These are phyloP conservation scores for Xenentodon cancila DNA, from an alignment of 2,797 vertebrate genomes.

Conservation along the genomic window DNA sequence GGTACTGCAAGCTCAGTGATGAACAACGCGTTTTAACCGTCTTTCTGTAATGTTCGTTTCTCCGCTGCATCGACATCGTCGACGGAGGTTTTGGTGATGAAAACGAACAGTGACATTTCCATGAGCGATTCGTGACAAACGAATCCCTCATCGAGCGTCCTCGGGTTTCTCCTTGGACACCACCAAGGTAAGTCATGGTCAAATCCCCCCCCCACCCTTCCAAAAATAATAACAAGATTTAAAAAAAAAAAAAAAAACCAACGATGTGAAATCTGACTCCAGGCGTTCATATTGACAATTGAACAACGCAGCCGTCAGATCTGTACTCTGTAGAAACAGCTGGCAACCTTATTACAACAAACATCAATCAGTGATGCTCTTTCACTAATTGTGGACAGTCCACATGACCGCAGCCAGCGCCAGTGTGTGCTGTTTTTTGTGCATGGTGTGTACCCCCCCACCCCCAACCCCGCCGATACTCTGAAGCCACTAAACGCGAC, in stretches of 20 bases:
- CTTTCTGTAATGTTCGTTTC: constrained; percentile 28
- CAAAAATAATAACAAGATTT: not conserved
- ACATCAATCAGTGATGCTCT: constrained; percentile 37
- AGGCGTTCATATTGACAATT: constrained; percentile 50
- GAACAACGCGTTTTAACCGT: constrained; percentile 46
- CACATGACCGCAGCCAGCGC: constrained; percentile 51
- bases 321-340: constrained; percentile 62
- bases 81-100: constrained; percentile 22
- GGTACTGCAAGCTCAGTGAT: constrained; percentile 35
- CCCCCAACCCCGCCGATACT: not conserved
- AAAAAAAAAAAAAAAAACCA: not conserved
- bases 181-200: constrained; percentile 52
- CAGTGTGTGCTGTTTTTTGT: not conserved
- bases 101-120: constrained; percentile 55
- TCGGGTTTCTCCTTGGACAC: constrained; percentile 66
- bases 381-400: constrained; percentile 39
- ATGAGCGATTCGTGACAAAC: constrained; percentile 56
- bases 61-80: constrained; percentile 47
- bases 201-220: not conserved
- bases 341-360: constrained; percentile 58
- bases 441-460: constrained; percentile 14
- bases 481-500: constrained; percentile 20
- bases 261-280: constrained; percentile 44
- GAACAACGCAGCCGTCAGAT: constrained; percentile 61
- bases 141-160: constrained; percentile 44